Evolutionary conservation across 2,113 vertebrate genomes (phyloP), one percentile per base, ranked within the genome.

Genomic region (Psittacula cyanocephala): DNA sequence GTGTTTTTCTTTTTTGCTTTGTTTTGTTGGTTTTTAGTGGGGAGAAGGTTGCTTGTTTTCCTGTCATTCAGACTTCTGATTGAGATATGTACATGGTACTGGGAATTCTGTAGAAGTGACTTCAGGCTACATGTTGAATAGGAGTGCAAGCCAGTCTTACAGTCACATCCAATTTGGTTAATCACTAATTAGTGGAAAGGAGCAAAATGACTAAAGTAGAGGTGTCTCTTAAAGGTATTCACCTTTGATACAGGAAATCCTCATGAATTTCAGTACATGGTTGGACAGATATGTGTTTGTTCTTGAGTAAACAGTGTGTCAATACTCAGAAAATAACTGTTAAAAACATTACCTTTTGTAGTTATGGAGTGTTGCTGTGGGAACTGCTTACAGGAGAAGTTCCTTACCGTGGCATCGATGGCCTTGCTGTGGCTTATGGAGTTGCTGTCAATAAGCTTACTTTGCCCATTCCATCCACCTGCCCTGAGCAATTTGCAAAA

Each of bases 371-470:
- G 46, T 97, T 99, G 97, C 98, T 99, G 81, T 99, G 99, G 99
- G 99, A 99, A 97, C 98, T 99, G 97, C 98, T 99, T 94, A 99
- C 99, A 0, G 99, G 99, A 82, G 99, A 99, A 95, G 99, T 99
- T 72, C 99, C 99, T 6, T 99, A 99, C 85, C 98, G 99, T 31
- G 99, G 99, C 91, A 99, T 99, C 31, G 99, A 99, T 10, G 99
- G 99, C 25, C 98, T 99, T 28, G 99, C 99, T 18, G 99, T 99
- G 86, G 99, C 99, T 75, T 99, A 99, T 0, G 99, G 99, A 8
- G 99, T 99, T 46, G 99, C 99, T 0, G 99, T 99, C 93, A 99
- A 99, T 97, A 99, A 99, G 59, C 98, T 99, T 91, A 99, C 99
- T 17, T 97, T 99, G 93, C 99, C 99, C 35, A 99, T 99, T 93